Evolutionary conservation across 2,888 invertebrate species (phyloP).

Genomic region (Noctua pronuba): DNA sequence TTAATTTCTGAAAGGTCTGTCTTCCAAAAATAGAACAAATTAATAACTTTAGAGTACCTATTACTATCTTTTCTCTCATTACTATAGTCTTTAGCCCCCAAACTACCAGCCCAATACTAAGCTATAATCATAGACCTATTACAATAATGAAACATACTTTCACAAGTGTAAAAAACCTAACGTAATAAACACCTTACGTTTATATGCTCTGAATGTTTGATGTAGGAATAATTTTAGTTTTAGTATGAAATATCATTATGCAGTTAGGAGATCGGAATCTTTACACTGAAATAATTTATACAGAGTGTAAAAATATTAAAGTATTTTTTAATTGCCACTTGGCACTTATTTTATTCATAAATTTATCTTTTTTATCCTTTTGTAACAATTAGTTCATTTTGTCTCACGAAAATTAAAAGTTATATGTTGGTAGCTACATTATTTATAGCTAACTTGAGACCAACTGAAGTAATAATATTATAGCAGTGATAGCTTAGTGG

Average conservation of each 20-base stretch:
- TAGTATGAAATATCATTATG: constrained; percentile 45
- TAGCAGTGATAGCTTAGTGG: no score
- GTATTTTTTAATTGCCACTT: constrained; percentile 39
- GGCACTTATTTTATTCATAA: background rate
- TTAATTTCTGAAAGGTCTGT: background rate
- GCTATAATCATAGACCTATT: background rate
- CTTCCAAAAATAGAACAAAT: background rate
- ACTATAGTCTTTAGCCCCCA: background rate
- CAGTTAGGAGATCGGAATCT: constrained; percentile 48
- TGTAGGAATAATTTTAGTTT: constrained; percentile 15
- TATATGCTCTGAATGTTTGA: constrained; percentile 58
- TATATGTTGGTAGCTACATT: no score
- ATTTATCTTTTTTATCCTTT: background rate
- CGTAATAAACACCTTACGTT: constrained; percentile 37
- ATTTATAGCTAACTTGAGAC: background rate
- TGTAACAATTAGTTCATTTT: constrained; percentile 28
- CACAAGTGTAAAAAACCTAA: constrained; percentile 34
- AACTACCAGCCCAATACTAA: background rate
- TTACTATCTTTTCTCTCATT: background rate
- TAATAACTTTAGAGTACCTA: background rate
- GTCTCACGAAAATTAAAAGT: background rate
- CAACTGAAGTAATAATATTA: background rate
- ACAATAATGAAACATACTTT: constrained; percentile 27
- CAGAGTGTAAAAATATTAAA: constrained; percentile 18
- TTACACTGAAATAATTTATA: constrained; percentile 30